These are phyloP conservation scores for Boleophthalmus pectinirostris DNA, from an alignment of 2,113 vertebrate species.

Conservation along the genomic window DNA sequence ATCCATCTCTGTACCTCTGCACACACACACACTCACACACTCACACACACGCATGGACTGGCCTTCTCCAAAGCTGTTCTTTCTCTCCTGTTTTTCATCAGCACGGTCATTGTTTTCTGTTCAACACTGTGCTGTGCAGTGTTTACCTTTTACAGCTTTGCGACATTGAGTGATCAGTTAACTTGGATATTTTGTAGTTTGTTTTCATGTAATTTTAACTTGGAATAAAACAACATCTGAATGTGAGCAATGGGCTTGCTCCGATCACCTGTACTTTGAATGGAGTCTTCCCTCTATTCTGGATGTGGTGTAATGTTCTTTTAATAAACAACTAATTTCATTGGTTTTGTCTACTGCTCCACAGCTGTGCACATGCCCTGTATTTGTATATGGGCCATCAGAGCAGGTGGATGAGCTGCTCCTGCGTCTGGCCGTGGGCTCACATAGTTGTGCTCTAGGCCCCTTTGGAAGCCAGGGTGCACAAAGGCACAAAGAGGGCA, in stretches of 20 bases:
- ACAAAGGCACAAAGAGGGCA: constrained; percentile 31
- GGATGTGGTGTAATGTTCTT: neutral
- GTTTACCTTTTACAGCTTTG: neutral
- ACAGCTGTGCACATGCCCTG: constrained; percentile 17
- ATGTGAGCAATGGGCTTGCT: neutral
- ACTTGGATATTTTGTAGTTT: neutral
- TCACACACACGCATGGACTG: constrained; percentile 13
- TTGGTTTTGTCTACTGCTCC: constrained; percentile 17
- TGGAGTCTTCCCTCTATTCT: neutral
- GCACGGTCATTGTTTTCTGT: constrained; percentile 32
- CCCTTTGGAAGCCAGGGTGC: constrained; percentile 15
- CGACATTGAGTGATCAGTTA: neutral
- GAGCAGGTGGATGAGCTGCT: constrained; percentile 37
- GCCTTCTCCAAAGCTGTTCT: neutral
- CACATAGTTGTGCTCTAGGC: constrained; percentile 30
- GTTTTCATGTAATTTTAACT: neutral
- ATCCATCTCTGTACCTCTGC: constrained; percentile 77
- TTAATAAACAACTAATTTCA: neutral
- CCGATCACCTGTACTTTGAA: neutral
- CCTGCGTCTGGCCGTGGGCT: constrained; percentile 24
- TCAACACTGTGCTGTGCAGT: constrained; percentile 33
- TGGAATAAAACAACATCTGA: neutral
- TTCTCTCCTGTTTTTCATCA: constrained; percentile 34
- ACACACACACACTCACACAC: constrained; percentile 28
- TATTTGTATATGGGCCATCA: constrained; percentile 8